These are phyloP conservation scores for Arctia plantaginis DNA, from an alignment of 2,888 invertebrate species.

Conservation along the genomic window DNA sequence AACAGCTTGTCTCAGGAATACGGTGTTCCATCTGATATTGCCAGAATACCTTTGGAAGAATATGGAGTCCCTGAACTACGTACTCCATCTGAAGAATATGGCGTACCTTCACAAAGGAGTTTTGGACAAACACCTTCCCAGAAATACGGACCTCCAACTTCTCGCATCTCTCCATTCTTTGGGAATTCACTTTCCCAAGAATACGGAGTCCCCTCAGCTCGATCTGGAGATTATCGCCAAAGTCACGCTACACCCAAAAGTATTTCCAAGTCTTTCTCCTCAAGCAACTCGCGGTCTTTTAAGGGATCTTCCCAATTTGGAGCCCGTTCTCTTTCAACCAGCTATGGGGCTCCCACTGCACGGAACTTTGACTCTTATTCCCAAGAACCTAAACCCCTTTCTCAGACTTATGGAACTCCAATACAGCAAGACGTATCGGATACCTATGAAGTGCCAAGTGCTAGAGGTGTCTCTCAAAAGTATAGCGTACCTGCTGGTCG, in stretches of 20 bases:
- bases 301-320: slow-evolving; percentile 55
- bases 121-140: slow-evolving; percentile 54
- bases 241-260: slow-evolving; percentile 65
- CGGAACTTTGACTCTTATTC: slow-evolving; percentile 42
- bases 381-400: slow-evolving; percentile 25
- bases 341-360: slow-evolving; percentile 35
- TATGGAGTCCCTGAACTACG: slow-evolving; percentile 62
- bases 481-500: slow-evolving; percentile 79
- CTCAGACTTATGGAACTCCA: slow-evolving; percentile 62
- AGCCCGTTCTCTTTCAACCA: slow-evolving; percentile 38
- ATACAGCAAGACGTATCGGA: slow-evolving; percentile 59
- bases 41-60: slow-evolving; percentile 52
- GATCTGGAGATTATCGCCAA: slow-evolving; percentile 50
- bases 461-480: slow-evolving; percentile 68
- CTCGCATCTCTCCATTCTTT: slow-evolving; percentile 49
- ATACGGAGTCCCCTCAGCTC: slow-evolving; percentile 62
- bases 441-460: slow-evolving; percentile 75
- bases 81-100: slow-evolving; percentile 63
- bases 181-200: slow-evolving; percentile 57
- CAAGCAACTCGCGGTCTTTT: slow-evolving; percentile 39
- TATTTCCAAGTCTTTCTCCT: slow-evolving; percentile 53
- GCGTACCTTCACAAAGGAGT: slow-evolving; percentile 57
- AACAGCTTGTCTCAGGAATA: slow-evolving; percentile 49
- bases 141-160: slow-evolving; percentile 59
- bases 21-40: slow-evolving; percentile 49